Conservation (phyloP, 2,113 vertebrate species). For the Protomyctophum bolini region DNA sequence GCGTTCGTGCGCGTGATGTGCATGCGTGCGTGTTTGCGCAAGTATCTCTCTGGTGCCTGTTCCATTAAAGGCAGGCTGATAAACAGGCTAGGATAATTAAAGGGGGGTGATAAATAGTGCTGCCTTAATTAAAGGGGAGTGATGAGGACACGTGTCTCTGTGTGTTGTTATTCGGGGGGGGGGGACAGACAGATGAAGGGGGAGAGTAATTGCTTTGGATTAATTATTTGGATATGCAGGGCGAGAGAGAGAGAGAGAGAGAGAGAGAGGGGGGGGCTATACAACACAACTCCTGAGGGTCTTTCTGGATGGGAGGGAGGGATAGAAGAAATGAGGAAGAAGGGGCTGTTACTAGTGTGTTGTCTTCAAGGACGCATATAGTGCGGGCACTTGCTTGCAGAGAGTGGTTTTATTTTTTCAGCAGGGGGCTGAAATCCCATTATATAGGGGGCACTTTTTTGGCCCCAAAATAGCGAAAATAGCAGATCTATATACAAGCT, state of each 20-base stretch:
- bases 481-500: no score
- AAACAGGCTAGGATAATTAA: slow-evolving; percentile 84
- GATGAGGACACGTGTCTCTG: slow-evolving; percentile 86
- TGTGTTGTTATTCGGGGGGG: slow-evolving; percentile 81
- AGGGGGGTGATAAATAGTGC: slow-evolving; percentile 84
- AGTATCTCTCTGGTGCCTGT: slow-evolving; percentile 79
- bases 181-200: slow-evolving; percentile 82
- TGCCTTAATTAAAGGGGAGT: slow-evolving; percentile 83
- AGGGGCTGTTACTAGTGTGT: slow-evolving; percentile 7
- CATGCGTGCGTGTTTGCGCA: slow-evolving; percentile 67
- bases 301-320: slow-evolving; percentile 58
- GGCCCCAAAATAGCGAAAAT: no score
- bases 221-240: slow-evolving; percentile 83
- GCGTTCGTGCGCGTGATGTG: slow-evolving; percentile 11
- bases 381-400: no score
- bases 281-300: slow-evolving; percentile 77
- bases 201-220: slow-evolving; percentile 86
- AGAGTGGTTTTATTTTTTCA: no score
- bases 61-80: slow-evolving; percentile 83
- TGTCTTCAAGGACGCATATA: slow-evolving; percentile 39
- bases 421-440: no score
- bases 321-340: slow-evolving; percentile 59
- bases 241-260: slow-evolving; percentile 65
- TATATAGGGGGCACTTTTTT: no score
- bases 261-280: background rate